Evolutionary conservation across 2,888 invertebrate species (phyloP).

Genomic region (Agonopterix arenella): DNA sequence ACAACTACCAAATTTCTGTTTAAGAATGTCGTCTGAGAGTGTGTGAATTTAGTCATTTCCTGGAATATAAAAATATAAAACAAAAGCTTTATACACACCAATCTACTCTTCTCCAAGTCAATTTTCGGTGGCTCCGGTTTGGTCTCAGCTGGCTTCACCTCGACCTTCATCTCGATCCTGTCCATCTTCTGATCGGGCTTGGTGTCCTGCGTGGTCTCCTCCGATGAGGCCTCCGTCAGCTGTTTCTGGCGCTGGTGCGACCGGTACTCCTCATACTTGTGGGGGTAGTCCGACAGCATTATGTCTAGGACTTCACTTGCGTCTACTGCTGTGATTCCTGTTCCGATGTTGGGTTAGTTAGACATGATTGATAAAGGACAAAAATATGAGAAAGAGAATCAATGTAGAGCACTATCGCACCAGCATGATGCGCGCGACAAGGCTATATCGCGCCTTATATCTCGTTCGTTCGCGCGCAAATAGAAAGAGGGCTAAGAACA

Average conservation of each 20-base stretch:
- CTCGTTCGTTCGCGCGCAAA: too few relatives aligned
- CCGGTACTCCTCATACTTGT: slow-evolving; percentile 94
- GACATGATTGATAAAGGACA: too few relatives aligned
- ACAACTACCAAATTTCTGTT: too few relatives aligned
- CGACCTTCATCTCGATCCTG: slow-evolving; percentile 26
- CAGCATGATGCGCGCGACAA: too few relatives aligned
- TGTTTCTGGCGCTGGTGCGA: slow-evolving; percentile 80
- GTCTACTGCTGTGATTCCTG: slow-evolving; percentile 91
- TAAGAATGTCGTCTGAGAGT: too few relatives aligned
- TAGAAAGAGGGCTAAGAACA: too few relatives aligned
- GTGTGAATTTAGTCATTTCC: too few relatives aligned
- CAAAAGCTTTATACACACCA: slow-evolving; percentile 30
- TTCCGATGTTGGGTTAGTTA: not conserved
- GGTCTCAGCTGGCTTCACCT: slow-evolving; percentile 33
- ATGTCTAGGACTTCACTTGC: slow-evolving; percentile 96
- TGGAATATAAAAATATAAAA: too few relatives aligned
- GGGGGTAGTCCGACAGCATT: slow-evolving; percentile 96
- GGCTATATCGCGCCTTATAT: too few relatives aligned
- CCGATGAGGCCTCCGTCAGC: slow-evolving; percentile 25
- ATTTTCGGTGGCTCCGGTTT: slow-evolving; percentile 40
- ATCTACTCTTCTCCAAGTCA: slow-evolving; percentile 47
- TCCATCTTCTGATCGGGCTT: slow-evolving; percentile 20
- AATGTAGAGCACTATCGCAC: too few relatives aligned
- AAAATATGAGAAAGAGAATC: too few relatives aligned
- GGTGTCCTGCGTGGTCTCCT: slow-evolving; percentile 14